Percentiles rank a stretch among this genome's conserved stretches.
phyloP scores from a whole-genome alignment of 2,797 vertebrate species.

The Brachymystax lenok region DNA sequence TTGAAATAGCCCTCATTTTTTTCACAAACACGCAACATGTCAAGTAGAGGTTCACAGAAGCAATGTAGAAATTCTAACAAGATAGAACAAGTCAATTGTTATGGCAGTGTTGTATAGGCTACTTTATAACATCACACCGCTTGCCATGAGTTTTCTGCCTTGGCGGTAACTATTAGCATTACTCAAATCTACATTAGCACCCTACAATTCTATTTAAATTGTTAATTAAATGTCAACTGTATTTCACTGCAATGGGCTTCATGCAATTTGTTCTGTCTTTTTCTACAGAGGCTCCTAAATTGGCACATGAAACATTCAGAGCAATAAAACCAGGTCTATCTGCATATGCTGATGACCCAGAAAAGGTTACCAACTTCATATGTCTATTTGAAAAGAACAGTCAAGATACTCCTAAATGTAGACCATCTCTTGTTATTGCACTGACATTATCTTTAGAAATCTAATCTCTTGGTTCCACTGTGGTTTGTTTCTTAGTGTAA shows the following conservation, averaged over 20 bases:
- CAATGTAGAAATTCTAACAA: neutral
- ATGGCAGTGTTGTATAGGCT: no score
- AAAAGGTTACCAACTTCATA: conserved; percentile 76
- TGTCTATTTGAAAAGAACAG: no score
- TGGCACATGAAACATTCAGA: conserved; percentile 86
- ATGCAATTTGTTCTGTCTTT: neutral
- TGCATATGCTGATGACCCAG: conserved; percentile 87
- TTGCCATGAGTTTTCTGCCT: neutral
- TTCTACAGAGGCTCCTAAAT: conserved; percentile 77
- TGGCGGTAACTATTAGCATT: neutral
- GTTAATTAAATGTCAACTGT: neutral
- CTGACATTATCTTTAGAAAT: neutral
- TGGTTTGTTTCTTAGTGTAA: conserved; percentile 71
- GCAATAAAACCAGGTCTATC: conserved; percentile 93
- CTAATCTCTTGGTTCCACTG: neutral
- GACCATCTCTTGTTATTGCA: no score
- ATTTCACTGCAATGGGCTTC: neutral
- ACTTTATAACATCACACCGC: neutral
- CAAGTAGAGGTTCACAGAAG: conserved; percentile 32
- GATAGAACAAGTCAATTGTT: neutral
- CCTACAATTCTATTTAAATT: neutral
- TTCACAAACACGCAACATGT: conserved; percentile 20
- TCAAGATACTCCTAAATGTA: no score
- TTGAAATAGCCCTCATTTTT: conserved; percentile 18
- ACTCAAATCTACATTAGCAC: neutral